Conservation (phyloP, 2,888 invertebrate genomes). For the Eilema sororculum region DNA sequence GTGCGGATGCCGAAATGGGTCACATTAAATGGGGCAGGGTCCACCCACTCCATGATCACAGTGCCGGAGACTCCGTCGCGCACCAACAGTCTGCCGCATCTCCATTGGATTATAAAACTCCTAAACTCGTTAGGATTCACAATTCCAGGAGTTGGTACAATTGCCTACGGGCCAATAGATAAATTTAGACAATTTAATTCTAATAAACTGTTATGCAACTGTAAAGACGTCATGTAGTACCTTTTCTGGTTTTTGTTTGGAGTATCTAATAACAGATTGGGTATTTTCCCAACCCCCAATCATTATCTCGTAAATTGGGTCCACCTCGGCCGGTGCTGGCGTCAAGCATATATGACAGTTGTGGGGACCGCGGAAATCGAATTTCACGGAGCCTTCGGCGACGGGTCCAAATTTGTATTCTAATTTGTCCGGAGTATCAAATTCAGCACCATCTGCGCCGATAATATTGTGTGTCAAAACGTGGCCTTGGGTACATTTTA, state of each 20-base stretch:
- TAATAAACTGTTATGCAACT: conserved; percentile 44
- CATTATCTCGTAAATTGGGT: conserved; percentile 89
- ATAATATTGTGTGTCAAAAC: conserved; percentile 67
- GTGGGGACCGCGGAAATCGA: conserved; percentile 88
- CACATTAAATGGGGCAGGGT: conserved; percentile 87
- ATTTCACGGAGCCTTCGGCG: conserved; percentile 82
- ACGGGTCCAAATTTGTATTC: conserved; percentile 88
- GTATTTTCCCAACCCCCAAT: conserved; percentile 90
- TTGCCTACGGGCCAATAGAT: conserved; percentile 79
- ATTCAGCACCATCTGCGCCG: conserved; percentile 84
- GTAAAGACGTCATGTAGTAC: conserved; percentile 71
- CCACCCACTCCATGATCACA: conserved; percentile 87
- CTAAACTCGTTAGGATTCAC: conserved; percentile 86
- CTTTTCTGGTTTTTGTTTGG: conserved; percentile 89
- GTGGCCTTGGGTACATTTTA: conserved; percentile 83
- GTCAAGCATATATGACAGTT: conserved; percentile 89
- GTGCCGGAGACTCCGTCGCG: conserved; percentile 81
- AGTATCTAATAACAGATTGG: conserved; percentile 88
- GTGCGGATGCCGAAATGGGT: conserved; percentile 89
- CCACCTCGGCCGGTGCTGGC: conserved; percentile 83
- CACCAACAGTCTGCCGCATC: conserved; percentile 83
- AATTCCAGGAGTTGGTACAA: conserved; percentile 86
- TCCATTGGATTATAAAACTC: conserved; percentile 87
- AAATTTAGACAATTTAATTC: conserved; percentile 34
- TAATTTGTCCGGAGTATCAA: conserved; percentile 87